Base-by-base conservation (phyloP, 1,140 invertebrate genomes). In the Rhagoletis zephyria region DNA sequence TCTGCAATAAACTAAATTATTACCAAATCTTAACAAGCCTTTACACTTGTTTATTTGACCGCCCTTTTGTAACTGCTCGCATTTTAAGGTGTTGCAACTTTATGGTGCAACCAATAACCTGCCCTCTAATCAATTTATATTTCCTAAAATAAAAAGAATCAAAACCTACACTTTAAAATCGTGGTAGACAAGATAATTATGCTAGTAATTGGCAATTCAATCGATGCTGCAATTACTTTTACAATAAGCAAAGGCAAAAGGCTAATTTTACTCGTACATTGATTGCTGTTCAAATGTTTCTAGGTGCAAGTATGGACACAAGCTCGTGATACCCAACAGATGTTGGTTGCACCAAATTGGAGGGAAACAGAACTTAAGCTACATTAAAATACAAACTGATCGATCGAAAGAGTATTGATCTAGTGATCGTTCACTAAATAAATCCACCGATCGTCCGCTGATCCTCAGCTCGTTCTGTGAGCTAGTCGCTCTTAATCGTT, bases 181-280 rank as follows among this genome's bases (percentile, higher is more conserved):
- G n/a, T 42, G 56, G 16, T 56, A 56, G 74, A 81, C 74, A 81
- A 81, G 74, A 48, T 81, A 81, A 81, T 81, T 81, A 48, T 42
- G 74, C 48, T 51, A 14, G 74, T 81, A 81, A 81, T 81, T 81
- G 74, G 74, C 74, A 51, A 10, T 3, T 16, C 74, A 81, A 81
- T 81, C 74, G 74, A 81, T 56, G 74, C 56, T 45, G 74, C 74
- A 81, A 81, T 81, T 81, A 81, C 74, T 51, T 42, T 81, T 81
- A 56, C 74, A 81, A 56, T 56, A 45, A n/a, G 48, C 48, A 56
- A 51, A 45, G 9, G 48, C 48, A 56, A 51, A 67, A 81, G 74
- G 5, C 74, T 56, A 51, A 56, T 81, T 81, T 81, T 30, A 30
- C 30, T 30, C 30, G 48, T 19, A 81, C 4, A 30, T 30, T 81